Conservation (phyloP, 2,113 vertebrate genomes). For the Rynchops niger region DNA sequence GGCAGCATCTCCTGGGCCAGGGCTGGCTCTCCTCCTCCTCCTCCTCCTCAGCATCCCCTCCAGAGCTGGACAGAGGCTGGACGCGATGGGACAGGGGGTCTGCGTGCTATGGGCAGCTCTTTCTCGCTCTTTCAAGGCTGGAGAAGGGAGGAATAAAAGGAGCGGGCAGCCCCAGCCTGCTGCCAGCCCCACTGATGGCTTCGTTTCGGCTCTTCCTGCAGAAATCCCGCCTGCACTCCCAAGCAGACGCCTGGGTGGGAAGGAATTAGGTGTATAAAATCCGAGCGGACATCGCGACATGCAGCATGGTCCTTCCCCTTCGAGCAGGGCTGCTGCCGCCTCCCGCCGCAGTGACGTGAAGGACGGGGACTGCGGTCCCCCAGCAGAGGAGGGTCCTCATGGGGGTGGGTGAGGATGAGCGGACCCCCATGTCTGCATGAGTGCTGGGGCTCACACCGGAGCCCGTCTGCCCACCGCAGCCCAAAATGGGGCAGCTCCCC, state of each 20-base stretch:
- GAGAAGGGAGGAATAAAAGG: not conserved
- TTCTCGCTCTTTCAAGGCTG: not conserved
- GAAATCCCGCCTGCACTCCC: not conserved
- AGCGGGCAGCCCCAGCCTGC: not conserved
- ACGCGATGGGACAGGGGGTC: not conserved
- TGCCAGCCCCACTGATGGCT: not conserved
- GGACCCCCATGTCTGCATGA: accelerated
- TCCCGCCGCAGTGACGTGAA: accelerated
- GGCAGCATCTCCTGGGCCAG: not conserved
- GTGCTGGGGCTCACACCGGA: not conserved
- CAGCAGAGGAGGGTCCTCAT: accelerated
- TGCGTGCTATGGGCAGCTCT: accelerated
- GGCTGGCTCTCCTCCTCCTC: not conserved
- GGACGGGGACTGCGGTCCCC: not conserved
- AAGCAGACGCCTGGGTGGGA: not conserved
- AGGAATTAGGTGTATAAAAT: not conserved
- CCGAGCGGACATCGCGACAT: accelerated
- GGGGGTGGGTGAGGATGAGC: not conserved
- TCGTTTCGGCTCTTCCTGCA: accelerated
- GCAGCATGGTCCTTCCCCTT: not conserved
- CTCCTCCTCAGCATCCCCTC: not conserved
- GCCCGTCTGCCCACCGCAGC: not conserved
- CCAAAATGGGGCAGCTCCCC: accelerated
- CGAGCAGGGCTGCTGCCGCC: not conserved
- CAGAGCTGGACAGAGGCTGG: not conserved